phyloP scores from a whole-genome alignment of 2,888 invertebrate species.

The Eretmocerus hayati region DNA sequence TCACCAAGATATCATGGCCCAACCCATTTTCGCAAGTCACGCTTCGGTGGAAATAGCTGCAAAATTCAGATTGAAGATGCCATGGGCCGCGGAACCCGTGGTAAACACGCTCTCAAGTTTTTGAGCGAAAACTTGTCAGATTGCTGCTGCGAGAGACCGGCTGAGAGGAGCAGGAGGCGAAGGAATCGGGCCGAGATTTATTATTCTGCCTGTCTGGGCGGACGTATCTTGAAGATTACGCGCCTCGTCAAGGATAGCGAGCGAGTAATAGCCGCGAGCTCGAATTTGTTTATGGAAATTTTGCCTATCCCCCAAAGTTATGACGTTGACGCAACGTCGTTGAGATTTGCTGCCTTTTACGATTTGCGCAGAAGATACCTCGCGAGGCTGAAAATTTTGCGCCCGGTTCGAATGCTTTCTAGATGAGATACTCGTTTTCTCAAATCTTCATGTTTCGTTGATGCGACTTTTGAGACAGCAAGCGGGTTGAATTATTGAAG shows the following conservation, averaged over 20 bases:
- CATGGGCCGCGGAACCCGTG: not conserved
- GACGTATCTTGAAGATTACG: slow-evolving; percentile 18
- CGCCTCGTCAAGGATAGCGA: slow-evolving; percentile 2
- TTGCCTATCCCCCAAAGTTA: not conserved
- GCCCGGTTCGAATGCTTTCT: too few species aligned
- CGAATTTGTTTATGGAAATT: slow-evolving; percentile 22
- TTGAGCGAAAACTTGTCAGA: slow-evolving; percentile 13
- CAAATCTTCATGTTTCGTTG: too few species aligned
- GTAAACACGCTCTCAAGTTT: slow-evolving; percentile 10
- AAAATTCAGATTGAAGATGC: not conserved
- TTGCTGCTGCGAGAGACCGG: not conserved
- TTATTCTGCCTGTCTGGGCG: slow-evolving; percentile 19
- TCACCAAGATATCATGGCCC: too few species aligned
- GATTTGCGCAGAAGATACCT: too few species aligned
- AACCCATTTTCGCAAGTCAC: not conserved
- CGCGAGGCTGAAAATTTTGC: too few species aligned
- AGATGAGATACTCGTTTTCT: too few species aligned
- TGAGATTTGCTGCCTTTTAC: not conserved
- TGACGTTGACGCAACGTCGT: not conserved
- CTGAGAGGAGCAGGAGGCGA: not conserved
- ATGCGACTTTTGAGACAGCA: too few species aligned
- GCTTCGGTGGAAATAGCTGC: not conserved
- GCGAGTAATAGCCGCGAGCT: slow-evolving; percentile 7
- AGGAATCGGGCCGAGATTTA: slow-evolving; percentile 13
- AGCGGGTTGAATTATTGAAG: too few species aligned